Conservation (phyloP, 2,888 invertebrate genomes). For the Mechanitis mazaeus region DNA sequence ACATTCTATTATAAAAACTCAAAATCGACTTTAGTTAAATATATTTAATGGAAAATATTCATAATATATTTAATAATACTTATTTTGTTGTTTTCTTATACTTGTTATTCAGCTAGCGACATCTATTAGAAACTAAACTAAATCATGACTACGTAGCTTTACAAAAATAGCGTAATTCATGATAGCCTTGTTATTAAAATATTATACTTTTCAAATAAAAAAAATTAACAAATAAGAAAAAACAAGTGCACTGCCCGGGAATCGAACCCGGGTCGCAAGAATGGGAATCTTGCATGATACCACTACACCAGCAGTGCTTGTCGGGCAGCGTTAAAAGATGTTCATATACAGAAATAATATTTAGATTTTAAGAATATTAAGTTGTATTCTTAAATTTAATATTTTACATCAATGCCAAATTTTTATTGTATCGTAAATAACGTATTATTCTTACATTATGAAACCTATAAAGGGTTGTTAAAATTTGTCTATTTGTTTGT, state of each 20-base stretch:
- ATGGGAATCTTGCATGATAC: conserved; percentile 98
- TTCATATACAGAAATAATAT: background rate
- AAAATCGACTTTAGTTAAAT: too few species aligned
- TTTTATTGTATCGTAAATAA: too few species aligned
- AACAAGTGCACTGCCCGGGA: conserved; percentile 87
- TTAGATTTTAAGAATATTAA: background rate
- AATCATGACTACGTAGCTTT: background rate
- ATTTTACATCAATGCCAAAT: background rate
- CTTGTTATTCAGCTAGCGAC: background rate
- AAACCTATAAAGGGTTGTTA: too few species aligned
- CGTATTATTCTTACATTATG: too few species aligned
- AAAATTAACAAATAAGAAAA: background rate
- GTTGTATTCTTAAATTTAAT: background rate
- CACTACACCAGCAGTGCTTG: conserved; percentile 96
- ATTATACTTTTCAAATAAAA: conserved; percentile 4
- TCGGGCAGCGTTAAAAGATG: rapidly evolving
- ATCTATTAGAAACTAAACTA: background rate
- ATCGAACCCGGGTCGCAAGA: conserved; percentile 98
- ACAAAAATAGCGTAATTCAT: background rate
- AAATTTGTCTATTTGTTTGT: too few species aligned
- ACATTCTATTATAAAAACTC: too few species aligned
- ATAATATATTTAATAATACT: too few species aligned
- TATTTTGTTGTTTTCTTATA: background rate
- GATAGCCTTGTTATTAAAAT: background rate
- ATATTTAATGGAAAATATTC: too few species aligned